Evolutionary conservation across 64 coral and sea anemone species (phyloP).

Genomic region (Pocillopora damicornis): DNA sequence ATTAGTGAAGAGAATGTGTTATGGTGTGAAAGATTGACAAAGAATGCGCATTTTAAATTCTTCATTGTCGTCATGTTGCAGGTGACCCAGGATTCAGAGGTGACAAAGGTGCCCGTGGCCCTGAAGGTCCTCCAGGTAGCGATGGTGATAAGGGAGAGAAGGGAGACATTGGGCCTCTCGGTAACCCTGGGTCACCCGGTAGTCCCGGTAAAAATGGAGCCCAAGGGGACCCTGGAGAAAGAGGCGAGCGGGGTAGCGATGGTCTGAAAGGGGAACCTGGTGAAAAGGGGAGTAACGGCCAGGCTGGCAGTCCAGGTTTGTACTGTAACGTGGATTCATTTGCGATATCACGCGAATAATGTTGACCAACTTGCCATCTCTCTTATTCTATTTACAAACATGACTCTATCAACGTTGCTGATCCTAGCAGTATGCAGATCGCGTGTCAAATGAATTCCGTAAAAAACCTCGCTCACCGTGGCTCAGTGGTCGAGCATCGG

Average conservation of each 20-base stretch:
- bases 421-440: no score
- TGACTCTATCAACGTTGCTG: no score
- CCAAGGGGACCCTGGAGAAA: background rate
- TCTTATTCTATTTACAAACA: no score
- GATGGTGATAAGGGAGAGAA: background rate
- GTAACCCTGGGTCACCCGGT: background rate
- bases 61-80: conserved; percentile 10
- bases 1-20: no score
- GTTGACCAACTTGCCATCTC: no score
- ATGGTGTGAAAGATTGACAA: no score
- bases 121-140: background rate
- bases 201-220: background rate
- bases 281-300: background rate
- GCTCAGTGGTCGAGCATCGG: no score
- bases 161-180: background rate
- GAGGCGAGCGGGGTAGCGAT: background rate
- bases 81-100: conserved; percentile 37
- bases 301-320: background rate
- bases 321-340: background rate
- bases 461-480: no score
- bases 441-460: no score
- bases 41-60: no score
- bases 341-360: no score
- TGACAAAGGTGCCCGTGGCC: background rate
- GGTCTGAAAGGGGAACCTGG: background rate